Percentiles rank a stretch among this genome's conserved stretches.
Conservation (phyloP, 2,113 vertebrate species). For the Thryonomys swinderianus region DNA sequence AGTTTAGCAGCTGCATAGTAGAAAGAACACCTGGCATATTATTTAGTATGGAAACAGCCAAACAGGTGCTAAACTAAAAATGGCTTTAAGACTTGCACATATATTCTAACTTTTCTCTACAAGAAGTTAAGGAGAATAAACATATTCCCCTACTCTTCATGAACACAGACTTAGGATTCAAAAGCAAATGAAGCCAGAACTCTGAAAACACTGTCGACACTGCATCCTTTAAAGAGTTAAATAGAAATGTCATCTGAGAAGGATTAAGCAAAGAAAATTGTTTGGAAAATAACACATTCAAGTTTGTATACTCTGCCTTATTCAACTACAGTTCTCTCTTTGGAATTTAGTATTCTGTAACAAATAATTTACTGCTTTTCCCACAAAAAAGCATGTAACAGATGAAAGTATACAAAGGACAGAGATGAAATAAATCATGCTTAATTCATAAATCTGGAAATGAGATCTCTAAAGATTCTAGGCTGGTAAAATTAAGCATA, state of each 20-base stretch:
- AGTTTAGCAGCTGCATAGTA: not conserved
- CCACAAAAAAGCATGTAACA: not conserved
- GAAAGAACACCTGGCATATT: no score
- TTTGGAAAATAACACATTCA: not conserved
- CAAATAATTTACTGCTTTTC: not conserved
- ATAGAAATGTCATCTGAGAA: not conserved
- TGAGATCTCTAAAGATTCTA: not conserved
- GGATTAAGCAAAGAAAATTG: slow-evolving; percentile 28
- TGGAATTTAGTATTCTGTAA: not conserved
- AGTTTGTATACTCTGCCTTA: not conserved
- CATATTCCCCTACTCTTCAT: not conserved
- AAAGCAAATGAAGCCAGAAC: not conserved
- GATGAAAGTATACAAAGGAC: slow-evolving; percentile 1
- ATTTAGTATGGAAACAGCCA: not conserved
- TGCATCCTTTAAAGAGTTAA: not conserved
- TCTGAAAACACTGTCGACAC: not conserved
- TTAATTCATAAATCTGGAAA: slow-evolving; percentile 34
- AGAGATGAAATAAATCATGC: not conserved
- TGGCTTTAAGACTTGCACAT: slow-evolving; percentile 4
- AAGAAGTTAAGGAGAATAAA: not conserved
- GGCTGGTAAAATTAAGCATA: not conserved
- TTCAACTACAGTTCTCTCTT: not conserved
- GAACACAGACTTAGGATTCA: not conserved
- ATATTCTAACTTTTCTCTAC: not conserved
- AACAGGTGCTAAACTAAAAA: not conserved